Evolutionary conservation across 2,113 vertebrate genomes (phyloP), one percentile per base, ranked within the genome.

Genomic region (Chionomys nivalis): DNA sequence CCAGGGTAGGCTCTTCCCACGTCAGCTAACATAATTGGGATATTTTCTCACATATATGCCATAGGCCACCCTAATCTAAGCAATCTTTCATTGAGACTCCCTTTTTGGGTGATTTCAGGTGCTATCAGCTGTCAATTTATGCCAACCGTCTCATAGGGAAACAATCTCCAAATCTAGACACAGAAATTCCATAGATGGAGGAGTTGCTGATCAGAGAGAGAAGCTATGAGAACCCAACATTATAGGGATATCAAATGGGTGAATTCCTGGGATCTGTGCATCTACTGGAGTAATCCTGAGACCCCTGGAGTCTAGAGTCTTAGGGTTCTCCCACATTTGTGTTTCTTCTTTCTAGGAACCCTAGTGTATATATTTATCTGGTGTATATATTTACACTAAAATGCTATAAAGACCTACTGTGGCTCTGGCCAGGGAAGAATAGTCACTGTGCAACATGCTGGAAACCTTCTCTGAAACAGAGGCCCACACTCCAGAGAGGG

Each of bases 401-500:
- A 61, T 86, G 31, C 21, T 68, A 24, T 52, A 75, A 89, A 93
- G n/a, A 94, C 77, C 6, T 47, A 10, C 33, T 21, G 3, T 82
- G 36, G 17, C 10, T 89, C 26, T 94, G 44, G 11, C 0, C 55
- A 0, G 66, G 39, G 16, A 82, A 90, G 31, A 61, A 10, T 68
- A 68, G 68, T 68, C 5, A 49, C 1, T 55, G 31, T 8, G 26
- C 68, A 89, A 8, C n/a, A 70, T 16, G 23, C 4, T 52, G 9
- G n/a, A 42, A n/a, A 33, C 10, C 28, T 94, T 89, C 87, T 96
- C 66, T 47, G 13, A 2, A 87, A 58, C 55, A 95, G 93, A 89
- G 49, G 33, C 26, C 33, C 9, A 55, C 12, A 26, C 23, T 68
- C 19, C 5, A 24, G 72, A 85, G 79, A 85, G 94, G 49, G 16